These are phyloP conservation scores for Brachyhypopomus gauderio DNA, from an alignment of 2,113 vertebrate genomes.

Conservation along the genomic window DNA sequence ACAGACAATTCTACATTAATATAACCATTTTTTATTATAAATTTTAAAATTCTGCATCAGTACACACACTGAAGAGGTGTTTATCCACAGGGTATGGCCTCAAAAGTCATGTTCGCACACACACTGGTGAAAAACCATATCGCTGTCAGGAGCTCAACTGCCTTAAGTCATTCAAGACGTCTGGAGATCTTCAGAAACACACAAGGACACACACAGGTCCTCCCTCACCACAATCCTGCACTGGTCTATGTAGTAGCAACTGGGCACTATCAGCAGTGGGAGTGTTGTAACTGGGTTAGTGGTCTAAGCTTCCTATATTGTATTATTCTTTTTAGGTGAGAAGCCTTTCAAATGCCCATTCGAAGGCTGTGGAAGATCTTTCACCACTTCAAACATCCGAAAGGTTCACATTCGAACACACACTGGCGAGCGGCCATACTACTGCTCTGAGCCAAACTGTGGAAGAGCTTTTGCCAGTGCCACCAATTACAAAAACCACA, in stretches of 20 bases:
- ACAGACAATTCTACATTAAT: neutral
- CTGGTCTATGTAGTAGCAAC: neutral
- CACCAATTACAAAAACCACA: conserved; percentile 99
- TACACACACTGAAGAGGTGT: neutral
- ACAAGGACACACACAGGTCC: conserved; percentile 96
- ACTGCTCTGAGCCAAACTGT: conserved; percentile 96
- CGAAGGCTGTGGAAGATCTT: conserved; percentile 95
- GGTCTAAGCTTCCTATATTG: neutral
- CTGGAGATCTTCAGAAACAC: conserved; percentile 97
- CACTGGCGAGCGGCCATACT: conserved; percentile 96
- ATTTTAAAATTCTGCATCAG: neutral
- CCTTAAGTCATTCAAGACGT: conserved; percentile 97
- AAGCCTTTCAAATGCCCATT: conserved; percentile 97
- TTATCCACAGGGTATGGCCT: conserved; percentile 84
- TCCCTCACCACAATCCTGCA: neutral
- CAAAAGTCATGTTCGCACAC: conserved; percentile 95
- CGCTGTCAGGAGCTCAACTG: conserved; percentile 94
- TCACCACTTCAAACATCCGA: conserved; percentile 98
- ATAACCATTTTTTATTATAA: neutral
- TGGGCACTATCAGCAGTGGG: neutral
- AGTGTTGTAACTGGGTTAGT: neutral
- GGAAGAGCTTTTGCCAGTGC: conserved; percentile 97
- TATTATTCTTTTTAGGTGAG: conserved; percentile 79
- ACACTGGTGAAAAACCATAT: conserved; percentile 98
- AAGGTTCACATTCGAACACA: conserved; percentile 99